Percentiles rank a stretch among this genome's conserved stretches.
These are phyloP conservation scores for Staurois parvus DNA, from an alignment of 2,797 vertebrate genomes.

Conservation along the genomic window DNA sequence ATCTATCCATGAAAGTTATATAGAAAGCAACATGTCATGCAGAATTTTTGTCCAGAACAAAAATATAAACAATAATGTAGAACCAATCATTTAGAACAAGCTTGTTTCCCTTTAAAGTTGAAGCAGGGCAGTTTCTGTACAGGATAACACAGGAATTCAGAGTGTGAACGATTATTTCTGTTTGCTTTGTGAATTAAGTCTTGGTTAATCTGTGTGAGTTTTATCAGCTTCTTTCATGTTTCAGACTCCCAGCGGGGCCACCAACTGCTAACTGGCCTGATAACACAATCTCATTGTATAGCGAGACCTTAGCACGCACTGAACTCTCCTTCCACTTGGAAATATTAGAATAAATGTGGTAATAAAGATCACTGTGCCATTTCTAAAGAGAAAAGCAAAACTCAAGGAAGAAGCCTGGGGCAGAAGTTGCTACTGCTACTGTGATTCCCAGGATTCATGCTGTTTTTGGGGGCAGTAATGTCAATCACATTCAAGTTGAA, in stretches of 20 bases:
- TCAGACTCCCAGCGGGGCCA: slow-evolving; percentile 23
- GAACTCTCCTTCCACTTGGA: neutral
- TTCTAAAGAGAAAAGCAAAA: neutral
- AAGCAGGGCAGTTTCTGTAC: neutral
- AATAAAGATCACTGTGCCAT: neutral
- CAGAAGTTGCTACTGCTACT: too few relatives aligned
- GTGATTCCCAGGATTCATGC: too few relatives aligned
- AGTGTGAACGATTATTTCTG: slow-evolving; percentile 22
- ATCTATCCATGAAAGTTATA: too few relatives aligned
- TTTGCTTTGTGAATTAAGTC: slow-evolving; percentile 43
- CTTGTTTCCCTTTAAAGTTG: neutral
- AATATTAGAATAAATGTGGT: neutral
- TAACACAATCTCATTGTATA: slow-evolving; percentile 24
- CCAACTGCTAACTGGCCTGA: slow-evolving; percentile 20
- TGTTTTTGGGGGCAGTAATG: neutral
- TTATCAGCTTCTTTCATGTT: slow-evolving; percentile 56
- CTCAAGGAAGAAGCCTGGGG: too few relatives aligned
- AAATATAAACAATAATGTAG: neutral
- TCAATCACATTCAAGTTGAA: neutral
- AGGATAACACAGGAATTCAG: slow-evolving; percentile 26
- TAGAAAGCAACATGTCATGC: too few relatives aligned
- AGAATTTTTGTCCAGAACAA: too few relatives aligned
- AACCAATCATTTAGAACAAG: neutral
- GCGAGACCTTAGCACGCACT: slow-evolving; percentile 18
- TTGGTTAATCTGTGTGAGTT: slow-evolving; percentile 44